Conservation (phyloP, 2,797 vertebrate species). For the Cheirogaleus major region DNA sequence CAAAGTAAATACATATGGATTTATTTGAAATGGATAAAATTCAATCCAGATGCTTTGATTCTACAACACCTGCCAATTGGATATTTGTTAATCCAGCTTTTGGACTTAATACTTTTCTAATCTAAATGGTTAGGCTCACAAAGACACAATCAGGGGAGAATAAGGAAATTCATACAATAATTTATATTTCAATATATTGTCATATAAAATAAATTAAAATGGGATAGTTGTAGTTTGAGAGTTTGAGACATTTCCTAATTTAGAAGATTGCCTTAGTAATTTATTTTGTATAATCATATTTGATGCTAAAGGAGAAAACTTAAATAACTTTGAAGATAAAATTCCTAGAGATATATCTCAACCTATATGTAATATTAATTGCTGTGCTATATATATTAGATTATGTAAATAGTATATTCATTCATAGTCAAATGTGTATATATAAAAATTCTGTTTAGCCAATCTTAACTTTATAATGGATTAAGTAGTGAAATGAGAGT, state of each 20-base stretch:
- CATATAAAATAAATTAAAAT: not conserved
- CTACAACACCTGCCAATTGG: not conserved
- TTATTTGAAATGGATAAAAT: not conserved
- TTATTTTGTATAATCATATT: not conserved
- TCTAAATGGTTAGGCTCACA: not conserved
- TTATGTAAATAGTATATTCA: not conserved
- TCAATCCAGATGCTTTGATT: not conserved
- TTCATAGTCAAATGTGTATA: not conserved
- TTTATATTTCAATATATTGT: not conserved
- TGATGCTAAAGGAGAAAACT: not conserved
- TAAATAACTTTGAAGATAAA: slow-evolving; percentile 5
- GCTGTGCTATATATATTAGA: not conserved
- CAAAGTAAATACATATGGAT: not conserved
- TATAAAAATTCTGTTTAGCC: not conserved
- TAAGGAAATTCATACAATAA: not conserved
- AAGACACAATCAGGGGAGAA: not conserved
- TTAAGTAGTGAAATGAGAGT: not conserved
- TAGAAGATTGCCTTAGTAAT: not conserved
- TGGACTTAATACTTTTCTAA: not conserved
- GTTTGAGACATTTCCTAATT: not conserved
- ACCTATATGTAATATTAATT: not conserved
- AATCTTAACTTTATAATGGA: not conserved
- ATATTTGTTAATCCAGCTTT: not conserved
- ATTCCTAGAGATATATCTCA: not conserved
- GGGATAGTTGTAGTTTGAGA: not conserved